These are phyloP conservation scores for Acanthochromis polyacanthus DNA, from an alignment of 2,113 vertebrate genomes.

Conservation along the genomic window DNA sequence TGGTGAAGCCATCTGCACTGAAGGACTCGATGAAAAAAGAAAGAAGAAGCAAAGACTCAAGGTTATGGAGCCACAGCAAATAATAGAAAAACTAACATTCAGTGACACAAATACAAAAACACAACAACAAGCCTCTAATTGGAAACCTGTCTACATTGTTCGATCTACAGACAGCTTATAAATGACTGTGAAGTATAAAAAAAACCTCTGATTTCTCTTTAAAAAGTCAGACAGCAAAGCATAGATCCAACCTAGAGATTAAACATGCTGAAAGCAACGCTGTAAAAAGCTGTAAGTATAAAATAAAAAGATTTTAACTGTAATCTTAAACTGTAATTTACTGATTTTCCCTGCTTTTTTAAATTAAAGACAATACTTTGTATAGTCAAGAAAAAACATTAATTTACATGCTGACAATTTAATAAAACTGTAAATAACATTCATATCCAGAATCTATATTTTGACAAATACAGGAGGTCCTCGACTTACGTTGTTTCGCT, in stretches of 20 bases:
- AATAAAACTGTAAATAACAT: too few relatives aligned
- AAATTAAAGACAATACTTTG: too few relatives aligned
- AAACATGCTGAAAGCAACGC: not conserved
- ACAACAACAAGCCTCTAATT: not conserved
- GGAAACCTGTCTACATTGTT: not conserved
- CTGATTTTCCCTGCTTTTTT: too few relatives aligned
- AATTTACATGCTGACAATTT: too few relatives aligned
- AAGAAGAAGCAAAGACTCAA: constrained; percentile 9
- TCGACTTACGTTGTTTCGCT: too few relatives aligned
- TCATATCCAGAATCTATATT: too few relatives aligned
- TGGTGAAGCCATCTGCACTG: constrained; percentile 34
- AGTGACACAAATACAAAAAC: not conserved
- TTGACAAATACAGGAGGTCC: too few relatives aligned
- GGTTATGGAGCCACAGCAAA: not conserved
- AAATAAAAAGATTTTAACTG: too few relatives aligned
- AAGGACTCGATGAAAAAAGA: constrained; percentile 14
- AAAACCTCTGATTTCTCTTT: not conserved
- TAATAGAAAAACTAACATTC: not conserved
- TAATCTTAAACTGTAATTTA: too few relatives aligned
- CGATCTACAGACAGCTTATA: not conserved
- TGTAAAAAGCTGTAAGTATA: too few relatives aligned
- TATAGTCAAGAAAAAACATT: too few relatives aligned
- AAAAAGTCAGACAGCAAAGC: not conserved
- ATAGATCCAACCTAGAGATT: not conserved
- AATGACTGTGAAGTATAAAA: not conserved